phyloP scores from a whole-genome alignment of 2,113 vertebrate genomes.

The Daboia siamensis region DNA sequence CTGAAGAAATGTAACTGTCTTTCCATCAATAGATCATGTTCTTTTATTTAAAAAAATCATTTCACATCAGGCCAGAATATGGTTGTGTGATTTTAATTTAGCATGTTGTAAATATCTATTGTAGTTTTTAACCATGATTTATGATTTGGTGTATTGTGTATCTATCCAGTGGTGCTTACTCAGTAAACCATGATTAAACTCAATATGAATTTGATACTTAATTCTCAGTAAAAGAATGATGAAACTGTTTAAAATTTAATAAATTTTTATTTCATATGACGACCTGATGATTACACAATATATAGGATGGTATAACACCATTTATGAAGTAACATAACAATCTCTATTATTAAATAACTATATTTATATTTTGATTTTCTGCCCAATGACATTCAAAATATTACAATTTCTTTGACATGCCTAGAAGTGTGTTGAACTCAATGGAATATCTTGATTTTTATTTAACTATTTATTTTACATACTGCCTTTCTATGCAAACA shows the following conservation, averaged over 20 bases:
- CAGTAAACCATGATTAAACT: neutral
- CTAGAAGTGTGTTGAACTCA: neutral
- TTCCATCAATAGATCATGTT: too few species aligned
- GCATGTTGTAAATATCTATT: neutral
- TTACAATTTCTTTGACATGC: neutral
- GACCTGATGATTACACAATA: neutral
- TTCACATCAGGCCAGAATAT: neutral
- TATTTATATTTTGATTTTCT: neutral
- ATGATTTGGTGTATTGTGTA: neutral
- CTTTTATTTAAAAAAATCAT: neutral
- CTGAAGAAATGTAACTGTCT: neutral
- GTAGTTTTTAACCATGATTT: neutral
- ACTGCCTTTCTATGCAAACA: neutral
- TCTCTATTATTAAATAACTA: neutral
- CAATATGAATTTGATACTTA: neutral
- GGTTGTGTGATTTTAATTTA: neutral
- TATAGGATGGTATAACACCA: neutral
- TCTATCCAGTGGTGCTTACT: neutral
- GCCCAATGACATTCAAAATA: neutral
- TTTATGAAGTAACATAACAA: neutral
- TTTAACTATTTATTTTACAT: neutral
- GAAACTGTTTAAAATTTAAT: neutral
- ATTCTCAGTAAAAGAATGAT: neutral
- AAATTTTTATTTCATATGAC: neutral
- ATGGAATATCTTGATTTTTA: neutral